Evolutionary conservation across 2,888 invertebrate species (phyloP).

Genomic region (Meteorus cinctellus): DNA sequence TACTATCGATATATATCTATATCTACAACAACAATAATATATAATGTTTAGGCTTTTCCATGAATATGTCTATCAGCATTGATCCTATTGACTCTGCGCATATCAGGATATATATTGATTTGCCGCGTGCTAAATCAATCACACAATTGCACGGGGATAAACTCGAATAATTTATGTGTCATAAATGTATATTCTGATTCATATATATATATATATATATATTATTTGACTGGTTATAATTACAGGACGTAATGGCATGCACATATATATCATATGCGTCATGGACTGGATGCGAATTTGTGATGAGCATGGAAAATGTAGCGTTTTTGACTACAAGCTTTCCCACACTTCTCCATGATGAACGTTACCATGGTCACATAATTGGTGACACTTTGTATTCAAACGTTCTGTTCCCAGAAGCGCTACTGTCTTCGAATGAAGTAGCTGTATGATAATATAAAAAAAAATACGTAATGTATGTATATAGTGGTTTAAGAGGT

Average conservation of each 20-base stretch:
- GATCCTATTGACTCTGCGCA: not conserved
- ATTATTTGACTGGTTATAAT: too few relatives aligned
- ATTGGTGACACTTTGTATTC: slow-evolving; percentile 30
- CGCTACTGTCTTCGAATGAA: not conserved
- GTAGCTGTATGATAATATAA: not conserved
- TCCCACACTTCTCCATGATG: not conserved
- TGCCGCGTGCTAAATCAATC: not conserved
- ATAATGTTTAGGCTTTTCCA: not conserved
- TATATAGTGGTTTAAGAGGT: slow-evolving; percentile 45
- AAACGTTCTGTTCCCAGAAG: slow-evolving; percentile 24
- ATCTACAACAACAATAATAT: not conserved
- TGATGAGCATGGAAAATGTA: too few relatives aligned
- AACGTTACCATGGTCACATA: not conserved
- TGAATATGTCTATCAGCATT: not conserved
- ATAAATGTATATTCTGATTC: too few relatives aligned
- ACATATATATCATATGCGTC: too few relatives aligned
- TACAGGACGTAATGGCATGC: too few relatives aligned
- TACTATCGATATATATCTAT: not conserved
- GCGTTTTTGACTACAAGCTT: not conserved
- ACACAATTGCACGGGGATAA: too few relatives aligned
- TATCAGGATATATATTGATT: not conserved
- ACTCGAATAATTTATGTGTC: too few relatives aligned
- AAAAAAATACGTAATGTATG: slow-evolving; percentile 1
- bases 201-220: too few relatives aligned
- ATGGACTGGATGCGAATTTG: too few relatives aligned